Base-by-base conservation (phyloP, 2,888 invertebrate genomes). In the Cosmia pyralina region DNA sequence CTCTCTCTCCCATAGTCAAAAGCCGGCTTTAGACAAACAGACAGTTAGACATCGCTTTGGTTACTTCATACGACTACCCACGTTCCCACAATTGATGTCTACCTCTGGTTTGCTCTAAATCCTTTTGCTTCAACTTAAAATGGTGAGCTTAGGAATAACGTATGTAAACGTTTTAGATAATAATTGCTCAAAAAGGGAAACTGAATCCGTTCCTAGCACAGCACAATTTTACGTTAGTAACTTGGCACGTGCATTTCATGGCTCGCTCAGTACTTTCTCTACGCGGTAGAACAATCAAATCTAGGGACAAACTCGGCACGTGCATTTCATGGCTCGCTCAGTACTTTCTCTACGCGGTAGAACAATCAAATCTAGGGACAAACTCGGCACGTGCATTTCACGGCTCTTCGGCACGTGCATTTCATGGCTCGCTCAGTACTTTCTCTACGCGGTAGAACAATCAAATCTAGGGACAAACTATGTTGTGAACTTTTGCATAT, bases 401-500 rank as follows among this genome's bases (percentile, higher is more conserved):
- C 72, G 66, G 69, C 75, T 82, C 65, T n/a, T n/a, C 69, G 65
- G 65, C 79, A 79, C 77, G 59, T 81, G 59, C 53, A 70, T 75
- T 77, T 79, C 59, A 78, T 73, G 66, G 69, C 75, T 82, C 65
- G 81, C 76, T 72, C 87, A 82, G 75, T 72, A 71, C 53, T 62
- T 50, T 68, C 22, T 75, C 57, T 69, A 71, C 58, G 78, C 69
- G 50, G 74, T 78, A 75, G 55, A 65, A 72, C 50, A 77, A 52
- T 70, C 72, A 74, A 70, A 28, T 60, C 74, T 85, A 87, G 81
- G 86, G 85, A 88, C 85, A 82, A 90, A 90, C 89, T 90, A 93
- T 87, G 93, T 95, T 95, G 94, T 94, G 94, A 94, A 87, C 81
- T 93, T 92, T 93, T 93, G 94, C 95, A 95, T 95, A 95, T 95